Conservation (phyloP, 2,888 invertebrate species). For the Dioctria linearis region DNA sequence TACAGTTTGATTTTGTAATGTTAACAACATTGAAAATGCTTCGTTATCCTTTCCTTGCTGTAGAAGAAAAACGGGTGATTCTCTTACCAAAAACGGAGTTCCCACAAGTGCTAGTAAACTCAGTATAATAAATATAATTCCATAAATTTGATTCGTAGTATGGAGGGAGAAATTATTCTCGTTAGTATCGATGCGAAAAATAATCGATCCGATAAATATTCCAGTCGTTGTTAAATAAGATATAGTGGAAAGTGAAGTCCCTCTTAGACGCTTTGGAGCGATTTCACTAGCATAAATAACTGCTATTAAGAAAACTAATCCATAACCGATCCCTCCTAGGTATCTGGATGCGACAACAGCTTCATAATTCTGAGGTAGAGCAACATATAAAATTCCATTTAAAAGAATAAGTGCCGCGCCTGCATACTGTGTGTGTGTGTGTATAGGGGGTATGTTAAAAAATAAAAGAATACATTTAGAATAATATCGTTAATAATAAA, state of each 20-base stretch:
- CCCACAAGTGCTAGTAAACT: neutral
- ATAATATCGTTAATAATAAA: neutral
- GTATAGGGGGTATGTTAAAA: neutral
- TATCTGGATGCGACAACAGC: conserved; percentile 40
- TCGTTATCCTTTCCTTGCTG: conserved; percentile 35
- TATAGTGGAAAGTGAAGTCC: conserved; percentile 38
- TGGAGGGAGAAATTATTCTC: neutral
- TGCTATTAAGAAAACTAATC: conserved; percentile 47
- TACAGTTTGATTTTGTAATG: conserved; percentile 48
- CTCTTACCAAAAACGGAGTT: conserved; percentile 40
- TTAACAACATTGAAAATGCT: conserved; percentile 45
- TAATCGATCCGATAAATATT: neutral
- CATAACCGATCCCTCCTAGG: conserved; percentile 52
- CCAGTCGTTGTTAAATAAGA: conserved; percentile 25
- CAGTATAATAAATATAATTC: conserved; percentile 35
- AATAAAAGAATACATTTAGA: neutral
- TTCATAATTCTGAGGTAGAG: neutral
- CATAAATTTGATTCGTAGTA: conserved; percentile 16
- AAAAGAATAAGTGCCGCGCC: conserved; percentile 8
- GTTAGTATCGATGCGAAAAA: neutral
- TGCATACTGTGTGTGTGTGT: conserved; percentile 22
- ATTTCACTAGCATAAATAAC: conserved; percentile 56
- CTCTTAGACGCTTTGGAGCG: conserved; percentile 45
- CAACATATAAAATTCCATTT: conserved; percentile 7
- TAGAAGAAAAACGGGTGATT: conserved; percentile 53